These are phyloP conservation scores for Drosophila santomea DNA, from an alignment of 1,140 invertebrate species.

Conservation along the genomic window DNA sequence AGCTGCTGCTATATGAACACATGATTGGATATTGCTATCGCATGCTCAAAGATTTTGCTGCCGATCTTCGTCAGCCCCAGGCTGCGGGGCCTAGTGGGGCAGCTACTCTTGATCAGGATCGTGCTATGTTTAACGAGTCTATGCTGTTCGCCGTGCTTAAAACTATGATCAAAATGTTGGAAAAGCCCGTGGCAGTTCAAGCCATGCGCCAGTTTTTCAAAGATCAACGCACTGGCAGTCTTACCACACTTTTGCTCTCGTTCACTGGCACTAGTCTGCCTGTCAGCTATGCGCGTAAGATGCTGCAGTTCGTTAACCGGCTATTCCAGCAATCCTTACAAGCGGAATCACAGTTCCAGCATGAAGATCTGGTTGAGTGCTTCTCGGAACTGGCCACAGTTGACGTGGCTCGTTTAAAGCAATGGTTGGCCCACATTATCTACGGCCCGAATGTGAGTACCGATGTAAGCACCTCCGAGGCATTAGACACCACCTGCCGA, in stretches of 20 bases:
- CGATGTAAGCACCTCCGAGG: constrained; percentile 57
- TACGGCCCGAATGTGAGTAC: constrained; percentile 85
- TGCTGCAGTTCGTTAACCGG: constrained; percentile 93
- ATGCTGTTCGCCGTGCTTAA: constrained; percentile 84
- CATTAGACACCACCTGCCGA: constrained; percentile 56
- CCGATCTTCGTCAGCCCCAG: constrained; percentile 44
- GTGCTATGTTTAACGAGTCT: constrained; percentile 69
- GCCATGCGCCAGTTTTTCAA: constrained; percentile 93
- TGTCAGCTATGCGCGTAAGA: constrained; percentile 90
- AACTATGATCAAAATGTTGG: constrained; percentile 94
- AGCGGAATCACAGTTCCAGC: constrained; percentile 86
- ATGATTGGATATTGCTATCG: constrained; percentile 89
- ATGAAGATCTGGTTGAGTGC: constrained; percentile 89
- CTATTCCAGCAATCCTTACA: constrained; percentile 89
- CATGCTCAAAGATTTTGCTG: constrained; percentile 88
- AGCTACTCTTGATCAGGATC: constrained; percentile 35
- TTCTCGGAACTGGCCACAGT: constrained; percentile 89
- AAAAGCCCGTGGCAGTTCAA: constrained; percentile 90
- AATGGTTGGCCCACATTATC: constrained; percentile 89
- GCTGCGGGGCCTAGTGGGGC: background rate
- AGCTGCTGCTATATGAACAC: constrained; percentile 88
- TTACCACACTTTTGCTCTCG: constrained; percentile 90
- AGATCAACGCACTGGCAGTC: constrained; percentile 86
- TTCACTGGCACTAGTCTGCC: constrained; percentile 89
- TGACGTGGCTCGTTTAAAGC: constrained; percentile 88